These are phyloP conservation scores for Momotus momota DNA, from an alignment of 2,797 vertebrate genomes.

Conservation along the genomic window DNA sequence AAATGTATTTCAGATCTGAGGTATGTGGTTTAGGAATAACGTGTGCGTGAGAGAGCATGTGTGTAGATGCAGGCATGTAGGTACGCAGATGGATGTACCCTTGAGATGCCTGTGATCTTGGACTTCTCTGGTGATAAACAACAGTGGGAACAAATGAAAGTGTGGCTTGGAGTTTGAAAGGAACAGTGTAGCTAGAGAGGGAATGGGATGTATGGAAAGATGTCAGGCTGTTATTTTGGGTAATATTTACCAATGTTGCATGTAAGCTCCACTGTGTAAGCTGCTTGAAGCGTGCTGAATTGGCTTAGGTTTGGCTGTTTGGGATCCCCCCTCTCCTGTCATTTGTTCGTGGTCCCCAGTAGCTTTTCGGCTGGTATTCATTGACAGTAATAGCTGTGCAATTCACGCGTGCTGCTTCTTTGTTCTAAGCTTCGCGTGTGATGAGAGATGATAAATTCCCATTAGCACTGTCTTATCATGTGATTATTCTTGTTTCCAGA, in stretches of 20 bases:
- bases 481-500: constrained; percentile 64
- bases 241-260: not conserved
- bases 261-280: not conserved
- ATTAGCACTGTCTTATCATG: constrained; percentile 66
- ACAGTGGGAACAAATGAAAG: not conserved
- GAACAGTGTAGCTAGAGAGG: not conserved
- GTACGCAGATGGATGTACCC: fast-evolving
- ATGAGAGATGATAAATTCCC: constrained; percentile 67
- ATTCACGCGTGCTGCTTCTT: not conserved
- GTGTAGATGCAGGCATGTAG: not conserved
- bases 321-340: not conserved
- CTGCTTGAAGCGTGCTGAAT: not conserved
- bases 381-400: constrained; percentile 36
- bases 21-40: not conserved
- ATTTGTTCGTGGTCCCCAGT: not conserved
- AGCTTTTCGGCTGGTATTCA: not conserved
- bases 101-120: not conserved
- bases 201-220: not conserved
- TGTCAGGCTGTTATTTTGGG: not conserved
- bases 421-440: constrained; percentile 55
- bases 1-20: not conserved
- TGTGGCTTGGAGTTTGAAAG: not conserved
- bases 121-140: not conserved
- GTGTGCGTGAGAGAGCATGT: not conserved
- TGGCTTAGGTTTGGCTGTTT: not conserved